phyloP scores from a whole-genome alignment of 1,140 invertebrate genomes.

The Brachionus asplanchnoidis region DNA sequence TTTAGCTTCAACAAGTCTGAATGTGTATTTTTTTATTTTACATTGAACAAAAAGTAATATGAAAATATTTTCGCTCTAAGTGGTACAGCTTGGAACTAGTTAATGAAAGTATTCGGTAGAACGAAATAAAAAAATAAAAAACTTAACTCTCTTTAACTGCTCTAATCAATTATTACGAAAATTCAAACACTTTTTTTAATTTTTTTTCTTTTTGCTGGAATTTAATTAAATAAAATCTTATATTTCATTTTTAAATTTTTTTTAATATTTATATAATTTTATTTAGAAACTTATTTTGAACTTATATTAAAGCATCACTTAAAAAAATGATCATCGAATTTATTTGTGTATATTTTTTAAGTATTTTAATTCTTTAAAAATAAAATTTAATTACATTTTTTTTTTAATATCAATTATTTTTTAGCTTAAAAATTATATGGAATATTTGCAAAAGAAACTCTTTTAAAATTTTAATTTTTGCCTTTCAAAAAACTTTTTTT shows the following conservation, averaged over 20 bases:
- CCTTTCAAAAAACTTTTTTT: no score
- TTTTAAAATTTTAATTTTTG: neutral
- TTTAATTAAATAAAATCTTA: conserved; percentile 25
- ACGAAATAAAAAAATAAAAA: conserved; percentile 1
- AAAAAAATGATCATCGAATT: conserved; percentile 3
- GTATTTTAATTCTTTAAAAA: conserved; percentile 11
- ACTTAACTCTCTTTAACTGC: neutral
- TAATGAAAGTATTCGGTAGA: conserved; percentile 16
- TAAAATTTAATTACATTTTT: neutral
- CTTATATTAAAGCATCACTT: neutral
- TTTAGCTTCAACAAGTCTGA: neutral
- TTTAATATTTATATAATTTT: conserved; percentile 25
- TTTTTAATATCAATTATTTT: neutral
- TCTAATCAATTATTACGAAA: conserved; percentile 16
- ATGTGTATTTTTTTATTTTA: conserved; percentile 1
- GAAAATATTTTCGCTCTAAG: neutral
- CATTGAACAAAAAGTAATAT: neutral
- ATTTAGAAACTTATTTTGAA: neutral
- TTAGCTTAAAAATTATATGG: neutral
- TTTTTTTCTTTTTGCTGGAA: conserved; percentile 20
- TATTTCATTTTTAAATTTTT: neutral
- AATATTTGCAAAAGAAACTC: neutral
- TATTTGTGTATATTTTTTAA: conserved; percentile 24
- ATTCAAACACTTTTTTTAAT: neutral
- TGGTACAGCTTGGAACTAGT: neutral